These are phyloP conservation scores for Plumapathes pennacea DNA, from an alignment of 92 coral and sea anemone genomes.

Conservation along the genomic window DNA sequence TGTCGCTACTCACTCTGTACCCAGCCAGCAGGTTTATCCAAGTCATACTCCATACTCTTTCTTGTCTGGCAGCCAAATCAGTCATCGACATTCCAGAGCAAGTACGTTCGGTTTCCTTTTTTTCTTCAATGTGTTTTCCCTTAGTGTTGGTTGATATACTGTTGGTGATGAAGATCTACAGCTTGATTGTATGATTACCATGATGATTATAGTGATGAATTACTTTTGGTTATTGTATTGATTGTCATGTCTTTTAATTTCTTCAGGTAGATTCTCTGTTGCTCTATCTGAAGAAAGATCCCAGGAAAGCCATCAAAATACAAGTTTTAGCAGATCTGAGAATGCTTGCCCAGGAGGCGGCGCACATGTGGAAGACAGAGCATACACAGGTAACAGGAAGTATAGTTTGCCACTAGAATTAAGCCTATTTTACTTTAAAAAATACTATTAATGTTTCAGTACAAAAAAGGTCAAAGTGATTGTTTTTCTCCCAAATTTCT, in stretches of 20 bases:
- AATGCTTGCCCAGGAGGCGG: slow-evolving; percentile 78
- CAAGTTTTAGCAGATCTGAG: slow-evolving; percentile 77
- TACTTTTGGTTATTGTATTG: no score
- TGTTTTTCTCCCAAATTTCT: no score
- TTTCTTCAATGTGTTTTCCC: no score
- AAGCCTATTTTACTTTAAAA: no score
- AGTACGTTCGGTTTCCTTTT: slow-evolving; percentile 52
- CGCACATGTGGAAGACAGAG: slow-evolving; percentile 85
- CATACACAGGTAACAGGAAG: slow-evolving; percentile 84
- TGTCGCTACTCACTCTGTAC: slow-evolving; percentile 64
- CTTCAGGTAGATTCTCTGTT: slow-evolving; percentile 38
- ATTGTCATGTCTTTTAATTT: no score
- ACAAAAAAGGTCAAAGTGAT: no score
- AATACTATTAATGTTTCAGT: no score
- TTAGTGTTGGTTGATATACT: no score
- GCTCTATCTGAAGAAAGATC: slow-evolving; percentile 76
- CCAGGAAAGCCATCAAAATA: slow-evolving; percentile 73
- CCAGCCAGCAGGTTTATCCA: slow-evolving; percentile 80
- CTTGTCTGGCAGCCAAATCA: slow-evolving; percentile 80
- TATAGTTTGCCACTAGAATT: no score
- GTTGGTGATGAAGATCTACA: no score
- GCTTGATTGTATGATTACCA: no score
- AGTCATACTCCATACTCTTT: slow-evolving; percentile 79
- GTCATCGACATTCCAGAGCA: slow-evolving; percentile 79
- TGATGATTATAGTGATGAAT: no score